Evolutionary conservation across 2,888 invertebrate species (phyloP).

Genomic region (Calliphora vomitoria): DNA sequence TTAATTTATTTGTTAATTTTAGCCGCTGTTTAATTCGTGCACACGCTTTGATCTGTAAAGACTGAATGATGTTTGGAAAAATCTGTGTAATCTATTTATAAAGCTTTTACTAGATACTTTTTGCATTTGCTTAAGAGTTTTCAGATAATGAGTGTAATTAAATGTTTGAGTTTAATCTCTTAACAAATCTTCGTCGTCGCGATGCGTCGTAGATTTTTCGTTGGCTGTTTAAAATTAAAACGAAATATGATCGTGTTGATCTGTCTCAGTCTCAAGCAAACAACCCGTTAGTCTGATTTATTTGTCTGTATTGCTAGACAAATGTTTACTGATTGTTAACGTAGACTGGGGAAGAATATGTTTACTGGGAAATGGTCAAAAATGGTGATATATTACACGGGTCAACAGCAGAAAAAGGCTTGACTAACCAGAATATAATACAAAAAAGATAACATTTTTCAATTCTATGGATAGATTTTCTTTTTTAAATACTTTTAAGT

Average conservation of each 20-base stretch:
- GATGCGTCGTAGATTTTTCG: not conserved
- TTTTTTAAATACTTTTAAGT: too few species aligned
- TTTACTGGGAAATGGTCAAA: not conserved
- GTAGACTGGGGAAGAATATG: not conserved
- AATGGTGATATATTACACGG: too few species aligned
- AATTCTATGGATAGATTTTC: too few species aligned
- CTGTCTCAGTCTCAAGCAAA: not conserved
- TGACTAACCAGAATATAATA: too few species aligned
- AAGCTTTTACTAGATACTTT: constrained; percentile 19
- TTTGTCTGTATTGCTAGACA: not conserved
- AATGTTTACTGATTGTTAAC: not conserved
- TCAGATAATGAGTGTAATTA: constrained; percentile 7
- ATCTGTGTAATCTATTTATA: constrained; percentile 58
- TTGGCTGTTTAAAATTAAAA: constrained; percentile 19
- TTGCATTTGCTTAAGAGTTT: constrained; percentile 23
- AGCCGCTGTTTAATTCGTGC: not conserved
- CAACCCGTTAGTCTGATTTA: not conserved
- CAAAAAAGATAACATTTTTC: too few species aligned
- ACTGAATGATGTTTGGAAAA: constrained; percentile 35
- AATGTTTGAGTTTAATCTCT: constrained; percentile 22
- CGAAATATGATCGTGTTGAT: constrained; percentile 4
- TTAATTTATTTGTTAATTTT: not conserved
- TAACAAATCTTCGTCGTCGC: not conserved
- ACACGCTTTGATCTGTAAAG: constrained; percentile 32
- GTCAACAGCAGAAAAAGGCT: too few species aligned